Evolutionary conservation across 2,113 vertebrate genomes (phyloP).

Genomic region (Phrynosoma blainvillii): DNA sequence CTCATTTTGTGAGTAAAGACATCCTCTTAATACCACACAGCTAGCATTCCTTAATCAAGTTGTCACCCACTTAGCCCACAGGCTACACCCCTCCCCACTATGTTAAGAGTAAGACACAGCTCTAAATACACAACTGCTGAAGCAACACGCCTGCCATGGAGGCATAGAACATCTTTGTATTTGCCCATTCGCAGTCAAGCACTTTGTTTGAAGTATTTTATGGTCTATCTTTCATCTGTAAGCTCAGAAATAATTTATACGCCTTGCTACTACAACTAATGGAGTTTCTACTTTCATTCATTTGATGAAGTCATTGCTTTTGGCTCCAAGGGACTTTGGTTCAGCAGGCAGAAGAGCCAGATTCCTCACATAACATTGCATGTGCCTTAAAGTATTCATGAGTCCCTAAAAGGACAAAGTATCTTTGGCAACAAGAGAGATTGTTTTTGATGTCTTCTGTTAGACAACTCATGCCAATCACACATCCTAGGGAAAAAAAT

Average conservation of each 20-base stretch:
- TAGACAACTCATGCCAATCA: constrained; percentile 8
- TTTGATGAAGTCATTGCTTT: not conserved
- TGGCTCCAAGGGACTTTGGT: constrained; percentile 15
- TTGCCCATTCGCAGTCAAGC: constrained; percentile 21
- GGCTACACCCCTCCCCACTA: not conserved
- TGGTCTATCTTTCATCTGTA: constrained; percentile 42
- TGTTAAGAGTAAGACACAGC: constrained; percentile 33
- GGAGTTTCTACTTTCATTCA: constrained; percentile 31
- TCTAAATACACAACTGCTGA: constrained; percentile 44
- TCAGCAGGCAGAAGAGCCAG: constrained; percentile 33
- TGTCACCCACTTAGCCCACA: constrained; percentile 29
- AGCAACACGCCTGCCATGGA: constrained; percentile 48
- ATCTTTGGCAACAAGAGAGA: constrained; percentile 10
- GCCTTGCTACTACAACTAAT: constrained; percentile 33
- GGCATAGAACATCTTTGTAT: constrained; percentile 48
- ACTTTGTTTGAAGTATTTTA: constrained; percentile 50
- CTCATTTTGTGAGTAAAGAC: constrained; percentile 45
- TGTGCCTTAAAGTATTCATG: constrained; percentile 35
- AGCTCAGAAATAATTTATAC: constrained; percentile 40
- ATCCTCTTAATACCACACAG: not conserved
- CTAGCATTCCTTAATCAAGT: constrained; percentile 39
- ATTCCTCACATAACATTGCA: not conserved
- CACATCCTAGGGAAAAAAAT: constrained; percentile 40
- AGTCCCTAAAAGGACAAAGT: constrained; percentile 35
- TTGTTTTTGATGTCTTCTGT: constrained; percentile 27